Conservation (phyloP, 2,113 vertebrate species). For the Chaenogobius annularis region DNA sequence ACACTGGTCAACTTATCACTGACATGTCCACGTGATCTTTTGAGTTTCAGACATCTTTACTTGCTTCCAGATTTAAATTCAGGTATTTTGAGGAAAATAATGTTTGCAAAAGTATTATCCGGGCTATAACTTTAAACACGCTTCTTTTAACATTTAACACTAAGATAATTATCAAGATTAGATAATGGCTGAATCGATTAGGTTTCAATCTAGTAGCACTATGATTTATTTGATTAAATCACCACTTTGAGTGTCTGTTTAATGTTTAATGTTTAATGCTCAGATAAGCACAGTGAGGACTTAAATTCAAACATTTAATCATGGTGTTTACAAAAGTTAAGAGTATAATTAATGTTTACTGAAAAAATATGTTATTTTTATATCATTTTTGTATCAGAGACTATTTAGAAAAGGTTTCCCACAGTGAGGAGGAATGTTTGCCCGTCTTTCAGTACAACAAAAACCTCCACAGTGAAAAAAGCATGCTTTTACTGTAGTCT, state of each 20-base stretch:
- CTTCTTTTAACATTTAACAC: not conserved
- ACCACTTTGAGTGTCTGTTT: not conserved
- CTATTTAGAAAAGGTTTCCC: no score
- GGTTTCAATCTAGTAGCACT: not conserved
- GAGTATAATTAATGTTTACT: no score
- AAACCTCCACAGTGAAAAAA: no score
- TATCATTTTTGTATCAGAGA: no score
- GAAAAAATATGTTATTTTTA: no score
- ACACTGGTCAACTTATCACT: not conserved
- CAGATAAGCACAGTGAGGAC: not conserved
- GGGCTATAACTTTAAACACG: not conserved
- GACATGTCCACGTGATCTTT: not conserved
- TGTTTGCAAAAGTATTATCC: not conserved
- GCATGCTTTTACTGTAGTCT: no score
- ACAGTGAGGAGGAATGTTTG: no score
- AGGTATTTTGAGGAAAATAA: no score
- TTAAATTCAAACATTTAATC: not conserved
- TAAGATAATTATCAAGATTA: not conserved
- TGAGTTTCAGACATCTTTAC: not conserved
- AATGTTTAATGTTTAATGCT: not conserved
- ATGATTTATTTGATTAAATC: not conserved
- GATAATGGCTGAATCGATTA: not conserved
- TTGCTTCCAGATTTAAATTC: not conserved
- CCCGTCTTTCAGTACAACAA: no score
- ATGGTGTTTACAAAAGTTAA: no score